phyloP scores from a whole-genome alignment of 2,797 vertebrate species.

The Hoplostethus atlanticus region DNA sequence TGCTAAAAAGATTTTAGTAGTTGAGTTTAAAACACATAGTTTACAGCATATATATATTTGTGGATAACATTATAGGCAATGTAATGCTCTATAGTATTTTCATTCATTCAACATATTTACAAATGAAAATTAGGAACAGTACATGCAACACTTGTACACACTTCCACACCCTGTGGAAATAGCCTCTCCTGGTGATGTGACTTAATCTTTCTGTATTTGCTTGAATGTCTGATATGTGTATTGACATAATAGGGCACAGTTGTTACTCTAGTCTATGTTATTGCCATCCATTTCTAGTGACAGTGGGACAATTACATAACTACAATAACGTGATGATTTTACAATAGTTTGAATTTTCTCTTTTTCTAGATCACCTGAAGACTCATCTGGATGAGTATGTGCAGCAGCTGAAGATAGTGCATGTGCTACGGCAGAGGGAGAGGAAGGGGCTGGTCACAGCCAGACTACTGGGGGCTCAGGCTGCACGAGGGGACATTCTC shows the following conservation, averaged over 20 bases:
- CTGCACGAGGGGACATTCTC: constrained; percentile 88
- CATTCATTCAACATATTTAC: too few relatives aligned
- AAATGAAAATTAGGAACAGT: too few relatives aligned
- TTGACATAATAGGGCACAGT: neutral
- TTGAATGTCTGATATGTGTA: neutral
- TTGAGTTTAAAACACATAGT: neutral
- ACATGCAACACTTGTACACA: too few relatives aligned
- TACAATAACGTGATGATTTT: neutral
- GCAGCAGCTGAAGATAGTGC: constrained; percentile 83
- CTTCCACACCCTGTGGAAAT: too few relatives aligned
- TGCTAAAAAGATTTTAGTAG: neutral
- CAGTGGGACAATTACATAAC: neutral
- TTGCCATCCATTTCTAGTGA: neutral
- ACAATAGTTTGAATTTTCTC: neutral
- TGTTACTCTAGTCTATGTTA: neutral
- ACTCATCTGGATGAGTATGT: constrained; percentile 81
- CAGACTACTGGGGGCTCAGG: constrained; percentile 85
- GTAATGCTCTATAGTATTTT: too few relatives aligned
- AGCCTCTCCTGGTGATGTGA: neutral
- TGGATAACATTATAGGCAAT: neutral
- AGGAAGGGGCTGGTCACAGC: constrained; percentile 88
- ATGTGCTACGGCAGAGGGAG: constrained; percentile 83
- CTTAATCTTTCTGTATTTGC: neutral
- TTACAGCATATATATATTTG: neutral
- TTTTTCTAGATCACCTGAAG: constrained; percentile 83